Conservation (phyloP, 2,113 vertebrate species). For the Agelaius phoeniceus region DNA sequence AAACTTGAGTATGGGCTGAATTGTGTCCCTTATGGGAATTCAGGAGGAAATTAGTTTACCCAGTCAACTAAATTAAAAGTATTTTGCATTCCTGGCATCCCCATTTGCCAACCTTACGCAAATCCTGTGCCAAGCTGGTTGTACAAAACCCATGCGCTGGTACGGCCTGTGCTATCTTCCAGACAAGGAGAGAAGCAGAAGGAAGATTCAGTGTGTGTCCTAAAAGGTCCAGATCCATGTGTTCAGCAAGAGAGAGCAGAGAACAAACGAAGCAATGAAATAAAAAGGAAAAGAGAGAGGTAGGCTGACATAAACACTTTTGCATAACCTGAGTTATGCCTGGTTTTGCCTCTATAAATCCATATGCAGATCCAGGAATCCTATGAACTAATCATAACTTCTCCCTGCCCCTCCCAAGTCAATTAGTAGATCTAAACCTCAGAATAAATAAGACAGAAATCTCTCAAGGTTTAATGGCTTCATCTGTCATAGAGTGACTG, state of each 20-base stretch:
- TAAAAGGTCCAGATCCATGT: background rate
- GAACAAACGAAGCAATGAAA: background rate
- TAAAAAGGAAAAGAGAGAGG: background rate
- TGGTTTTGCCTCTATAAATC: background rate
- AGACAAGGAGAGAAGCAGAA: background rate
- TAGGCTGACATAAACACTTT: background rate
- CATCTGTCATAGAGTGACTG: background rate
- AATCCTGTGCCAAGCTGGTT: background rate
- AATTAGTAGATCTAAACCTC: background rate
- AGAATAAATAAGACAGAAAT: background rate
- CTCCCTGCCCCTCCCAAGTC: background rate
- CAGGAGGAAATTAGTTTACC: background rate
- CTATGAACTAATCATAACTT: background rate
- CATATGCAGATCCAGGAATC: background rate
- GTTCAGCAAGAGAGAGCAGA: background rate
- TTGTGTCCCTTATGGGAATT: background rate
- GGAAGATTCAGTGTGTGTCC: background rate
- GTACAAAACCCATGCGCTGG: background rate
- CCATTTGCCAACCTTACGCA: background rate
- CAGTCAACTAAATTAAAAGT: background rate
- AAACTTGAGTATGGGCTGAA: background rate
- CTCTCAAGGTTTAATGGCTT: background rate
- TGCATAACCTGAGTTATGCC: accelerated
- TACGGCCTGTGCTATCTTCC: background rate
- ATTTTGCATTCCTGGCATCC: background rate